Evolutionary conservation across 1,140 invertebrate species (phyloP), one percentile per base, ranked within the genome.

Genomic region (Colletes gigas): DNA sequence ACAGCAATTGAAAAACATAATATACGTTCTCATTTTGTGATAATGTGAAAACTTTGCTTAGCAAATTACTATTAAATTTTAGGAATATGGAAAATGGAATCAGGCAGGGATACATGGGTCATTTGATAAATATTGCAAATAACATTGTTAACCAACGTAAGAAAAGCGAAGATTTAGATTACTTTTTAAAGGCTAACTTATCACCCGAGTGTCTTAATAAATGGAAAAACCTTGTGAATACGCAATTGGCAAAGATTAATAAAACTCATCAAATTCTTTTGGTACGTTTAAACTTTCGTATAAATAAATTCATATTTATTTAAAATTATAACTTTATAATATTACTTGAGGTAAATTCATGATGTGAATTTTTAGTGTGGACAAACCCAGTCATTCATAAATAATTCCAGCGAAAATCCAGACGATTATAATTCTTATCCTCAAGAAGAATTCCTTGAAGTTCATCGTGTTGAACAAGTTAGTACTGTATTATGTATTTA

Each of bases 101-200:
- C 78, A 91, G 96, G 39, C 92, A 94, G 88, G 96, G 96, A 57
- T 97, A 97, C 86, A 97, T 97, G 96, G 96, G 96, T 66, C 97
- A 97, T 92, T 90, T 97, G 82, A 96, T 96, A 72, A 95, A 96
- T 90, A 96, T 97, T 75, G 94, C 95, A 21, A 97, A 96, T 92
- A 93, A 95, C 83, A 94, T 97, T 83, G 94, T 94, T 57, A 88
- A 93, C 70, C 90, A 93, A 68, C 92, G 92, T 76, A 89, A 93
- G 75, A 92, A 93, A 63, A 93, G 88, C 83, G 86, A 91, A 69
- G 81, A 82, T 75, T 86, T 95, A 55, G 90, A 92, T 76, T 92
- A 92, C 77, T 94, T 94, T 89, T 88, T 95, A 39, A 94, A 94
- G 72, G 89, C 93, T 89, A 95, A 95, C 87, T 87, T 96, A 63